Conservation (phyloP, 1,140 invertebrate genomes). For the Drosophila repleta region DNA sequence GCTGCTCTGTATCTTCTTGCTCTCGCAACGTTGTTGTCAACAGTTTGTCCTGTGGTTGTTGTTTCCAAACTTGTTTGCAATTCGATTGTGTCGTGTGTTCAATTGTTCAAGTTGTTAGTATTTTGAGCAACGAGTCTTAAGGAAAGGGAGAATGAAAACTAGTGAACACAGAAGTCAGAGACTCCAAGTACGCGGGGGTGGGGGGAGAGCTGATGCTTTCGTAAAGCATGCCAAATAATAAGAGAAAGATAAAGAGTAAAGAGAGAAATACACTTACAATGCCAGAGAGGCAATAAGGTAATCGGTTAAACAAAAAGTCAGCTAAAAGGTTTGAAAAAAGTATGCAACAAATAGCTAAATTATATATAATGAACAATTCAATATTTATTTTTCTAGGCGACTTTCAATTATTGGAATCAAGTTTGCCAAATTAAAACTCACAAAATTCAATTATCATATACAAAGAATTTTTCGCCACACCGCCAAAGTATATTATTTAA, state of each 20-base stretch:
- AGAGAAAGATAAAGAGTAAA: too few relatives aligned
- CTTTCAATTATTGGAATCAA: not conserved
- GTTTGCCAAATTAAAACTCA: not conserved
- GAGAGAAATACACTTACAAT: too few relatives aligned
- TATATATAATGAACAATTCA: not conserved
- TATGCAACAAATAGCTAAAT: too few relatives aligned
- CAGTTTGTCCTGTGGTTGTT: slow-evolving; percentile 24
- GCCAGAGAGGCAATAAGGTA: too few relatives aligned
- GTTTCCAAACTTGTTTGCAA: slow-evolving; percentile 36
- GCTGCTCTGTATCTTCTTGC: not conserved
- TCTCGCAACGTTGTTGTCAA: not conserved
- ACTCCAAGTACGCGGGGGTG: too few relatives aligned
- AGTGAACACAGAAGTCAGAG: not conserved
- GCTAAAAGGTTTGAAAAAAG: not conserved
- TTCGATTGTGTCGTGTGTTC: slow-evolving; percentile 4
- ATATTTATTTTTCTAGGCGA: slow-evolving; percentile 9
- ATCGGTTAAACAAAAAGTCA: slow-evolving; percentile 28
- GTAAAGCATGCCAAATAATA: too few relatives aligned
- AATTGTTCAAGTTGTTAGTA: slow-evolving; percentile 34
- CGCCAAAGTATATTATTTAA: not conserved
- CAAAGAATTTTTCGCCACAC: not conserved
- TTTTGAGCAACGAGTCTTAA: slow-evolving; percentile 7
- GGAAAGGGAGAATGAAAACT: not conserved
- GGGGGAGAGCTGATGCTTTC: too few relatives aligned
- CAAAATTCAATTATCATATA: slow-evolving; percentile 3